A percentile compares a stretch with the other conserved stretches of the same genome.
These are phyloP conservation scores for Xestia rhomboidea DNA, from an alignment of 2,888 invertebrate genomes.

Conservation along the genomic window DNA sequence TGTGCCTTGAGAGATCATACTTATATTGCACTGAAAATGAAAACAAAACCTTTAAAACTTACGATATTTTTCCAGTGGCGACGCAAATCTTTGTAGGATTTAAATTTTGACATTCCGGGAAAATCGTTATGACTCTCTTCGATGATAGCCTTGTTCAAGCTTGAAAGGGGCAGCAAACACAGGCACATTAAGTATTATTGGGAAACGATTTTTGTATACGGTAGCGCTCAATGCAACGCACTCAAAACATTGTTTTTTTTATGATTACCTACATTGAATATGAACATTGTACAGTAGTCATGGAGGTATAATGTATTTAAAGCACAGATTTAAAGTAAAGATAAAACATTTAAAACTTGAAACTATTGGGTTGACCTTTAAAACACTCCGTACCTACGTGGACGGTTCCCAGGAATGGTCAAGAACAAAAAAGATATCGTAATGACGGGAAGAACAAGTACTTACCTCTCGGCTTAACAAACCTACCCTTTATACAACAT, in stretches of 20 bases:
- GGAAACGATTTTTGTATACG: background rate
- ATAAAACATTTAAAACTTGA: background rate
- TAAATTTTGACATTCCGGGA: conserved; percentile 79
- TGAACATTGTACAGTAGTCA: background rate
- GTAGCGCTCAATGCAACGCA: background rate
- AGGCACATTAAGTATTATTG: background rate
- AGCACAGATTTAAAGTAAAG: background rate
- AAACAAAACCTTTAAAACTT: conserved; percentile 61
- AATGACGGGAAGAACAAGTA: no score
- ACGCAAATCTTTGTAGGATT: conserved; percentile 86
- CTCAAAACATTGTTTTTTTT: background rate
- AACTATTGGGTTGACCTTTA: background rate
- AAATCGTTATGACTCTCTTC: conserved; percentile 76
- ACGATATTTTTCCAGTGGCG: conserved; percentile 90
- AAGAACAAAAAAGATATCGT: background rate
- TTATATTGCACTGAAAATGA: no score
- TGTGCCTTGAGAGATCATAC: background rate
- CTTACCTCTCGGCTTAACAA: no score
- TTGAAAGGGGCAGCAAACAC: conserved; percentile 62
- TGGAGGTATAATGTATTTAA: no score
- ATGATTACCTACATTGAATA: no score
- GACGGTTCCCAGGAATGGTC: background rate
- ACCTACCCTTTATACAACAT: no score
- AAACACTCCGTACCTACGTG: background rate
- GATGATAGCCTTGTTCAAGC: conserved; percentile 83